Evolutionary conservation across 2,113 vertebrate genomes (phyloP).

Genomic region (Hucho hucho): DNA sequence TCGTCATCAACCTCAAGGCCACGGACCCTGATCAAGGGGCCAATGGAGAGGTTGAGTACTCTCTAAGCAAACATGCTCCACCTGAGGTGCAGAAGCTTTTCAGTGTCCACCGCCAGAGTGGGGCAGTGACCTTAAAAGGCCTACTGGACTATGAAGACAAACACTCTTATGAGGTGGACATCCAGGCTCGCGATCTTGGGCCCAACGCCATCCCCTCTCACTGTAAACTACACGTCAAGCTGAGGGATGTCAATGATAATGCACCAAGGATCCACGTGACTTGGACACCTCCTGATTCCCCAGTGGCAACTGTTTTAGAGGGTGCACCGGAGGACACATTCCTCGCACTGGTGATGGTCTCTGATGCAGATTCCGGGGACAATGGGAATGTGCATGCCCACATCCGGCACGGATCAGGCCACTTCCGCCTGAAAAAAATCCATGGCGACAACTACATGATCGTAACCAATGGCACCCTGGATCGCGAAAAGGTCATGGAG

Average conservation of each 20-base stretch:
- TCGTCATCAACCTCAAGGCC: conserved; percentile 82
- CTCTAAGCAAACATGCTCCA: conserved; percentile 80
- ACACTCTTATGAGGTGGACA: conserved; percentile 77
- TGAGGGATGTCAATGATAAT: conserved; percentile 86
- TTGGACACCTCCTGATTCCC: conserved; percentile 72
- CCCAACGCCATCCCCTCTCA: conserved; percentile 87
- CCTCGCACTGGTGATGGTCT: conserved; percentile 83
- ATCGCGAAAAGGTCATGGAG: conserved; percentile 81
- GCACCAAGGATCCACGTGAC: conserved; percentile 82
- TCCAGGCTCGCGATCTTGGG: conserved; percentile 86
- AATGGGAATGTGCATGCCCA: conserved; percentile 80
- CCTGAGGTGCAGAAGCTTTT: conserved; percentile 80
- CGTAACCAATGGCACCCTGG: conserved; percentile 80
- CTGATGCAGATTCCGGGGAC: conserved; percentile 83
- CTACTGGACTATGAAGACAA: conserved; percentile 84
- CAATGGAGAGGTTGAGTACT: conserved; percentile 90
- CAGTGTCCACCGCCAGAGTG: conserved; percentile 74
- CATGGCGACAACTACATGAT: conserved; percentile 84
- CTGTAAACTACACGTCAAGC: conserved; percentile 86
- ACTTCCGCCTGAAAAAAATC: conserved; percentile 83
- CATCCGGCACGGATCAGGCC: conserved; percentile 74
- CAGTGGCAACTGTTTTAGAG: conserved; percentile 77
- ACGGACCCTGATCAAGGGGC: conserved; percentile 88
- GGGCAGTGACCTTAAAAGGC: conserved; percentile 74
- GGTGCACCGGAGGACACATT: conserved; percentile 82